phyloP scores from a whole-genome alignment of 2,797 vertebrate species.

The Acrossocheilus wenchowensis region DNA sequence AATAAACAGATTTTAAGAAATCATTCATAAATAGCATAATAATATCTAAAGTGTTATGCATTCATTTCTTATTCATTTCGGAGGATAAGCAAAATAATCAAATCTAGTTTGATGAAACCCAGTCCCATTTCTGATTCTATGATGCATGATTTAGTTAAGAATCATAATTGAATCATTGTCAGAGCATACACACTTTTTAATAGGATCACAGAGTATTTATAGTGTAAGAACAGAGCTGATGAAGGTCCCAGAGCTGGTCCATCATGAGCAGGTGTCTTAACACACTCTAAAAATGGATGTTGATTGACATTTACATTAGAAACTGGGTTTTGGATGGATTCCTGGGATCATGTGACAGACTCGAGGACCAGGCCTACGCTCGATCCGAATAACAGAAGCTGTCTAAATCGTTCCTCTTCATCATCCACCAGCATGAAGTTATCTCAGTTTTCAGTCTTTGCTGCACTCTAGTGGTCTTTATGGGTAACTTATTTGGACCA shows the following conservation, averaged over 20 bases:
- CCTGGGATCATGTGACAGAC: background rate
- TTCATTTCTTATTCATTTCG: background rate
- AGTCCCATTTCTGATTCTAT: background rate
- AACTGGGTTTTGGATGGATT: background rate
- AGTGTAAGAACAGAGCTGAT: background rate
- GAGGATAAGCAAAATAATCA: too few species aligned
- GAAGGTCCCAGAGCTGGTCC: conserved; percentile 8
- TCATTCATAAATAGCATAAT: background rate
- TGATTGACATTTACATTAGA: background rate
- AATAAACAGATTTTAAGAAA: background rate
- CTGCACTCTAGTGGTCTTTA: conserved; percentile 11
- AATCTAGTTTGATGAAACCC: background rate
- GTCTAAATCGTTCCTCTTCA: background rate
- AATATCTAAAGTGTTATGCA: background rate
- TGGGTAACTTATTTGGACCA: background rate
- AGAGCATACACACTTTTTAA: conserved; percentile 4
- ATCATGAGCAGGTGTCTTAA: background rate
- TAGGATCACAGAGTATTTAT: background rate
- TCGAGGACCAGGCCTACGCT: background rate
- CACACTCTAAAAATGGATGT: background rate
- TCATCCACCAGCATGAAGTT: background rate
- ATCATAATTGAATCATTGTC: background rate
- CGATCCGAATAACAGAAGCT: background rate
- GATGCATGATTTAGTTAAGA: background rate
- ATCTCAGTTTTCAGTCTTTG: background rate